A percentile compares a stretch with the other conserved stretches of the same genome.
phyloP scores from a whole-genome alignment of 2,888 invertebrate species.

The Caenorhabditis becei region DNA sequence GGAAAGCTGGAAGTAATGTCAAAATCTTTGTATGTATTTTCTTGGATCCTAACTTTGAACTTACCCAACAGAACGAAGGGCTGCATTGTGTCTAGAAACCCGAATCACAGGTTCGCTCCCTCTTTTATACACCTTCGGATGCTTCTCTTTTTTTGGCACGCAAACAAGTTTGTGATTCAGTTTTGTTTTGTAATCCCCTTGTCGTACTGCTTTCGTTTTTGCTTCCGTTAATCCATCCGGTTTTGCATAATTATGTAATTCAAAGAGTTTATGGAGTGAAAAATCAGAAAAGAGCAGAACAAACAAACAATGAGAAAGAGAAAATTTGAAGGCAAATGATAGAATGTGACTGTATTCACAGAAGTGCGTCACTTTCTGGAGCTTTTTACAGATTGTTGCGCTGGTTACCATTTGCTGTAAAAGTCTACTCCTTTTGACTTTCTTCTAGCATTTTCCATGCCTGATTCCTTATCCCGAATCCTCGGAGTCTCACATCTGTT shows the following conservation, averaged over 20 bases:
- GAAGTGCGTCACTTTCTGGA: too few relatives aligned
- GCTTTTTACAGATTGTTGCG: too few relatives aligned
- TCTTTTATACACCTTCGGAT: slow-evolving; percentile 39
- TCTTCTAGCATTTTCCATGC: too few relatives aligned
- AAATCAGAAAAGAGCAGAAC: not conserved
- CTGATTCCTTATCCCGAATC: too few relatives aligned
- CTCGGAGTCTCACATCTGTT: too few relatives aligned
- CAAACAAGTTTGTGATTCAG: slow-evolving; percentile 50
- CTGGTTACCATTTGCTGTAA: too few relatives aligned
- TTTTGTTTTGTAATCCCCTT: slow-evolving; percentile 45
- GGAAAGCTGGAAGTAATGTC: not conserved
- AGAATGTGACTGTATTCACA: too few relatives aligned
- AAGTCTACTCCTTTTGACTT: too few relatives aligned
- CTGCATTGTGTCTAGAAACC: slow-evolving; percentile 1
- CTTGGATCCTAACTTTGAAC: not conserved
- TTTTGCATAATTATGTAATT: slow-evolving; percentile 8
- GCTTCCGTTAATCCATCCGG: slow-evolving; percentile 33
- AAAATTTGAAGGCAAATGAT: not conserved
- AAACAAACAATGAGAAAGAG: not conserved
- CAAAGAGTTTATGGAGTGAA: slow-evolving; percentile 1
- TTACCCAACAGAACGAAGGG: not conserved
- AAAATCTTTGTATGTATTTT: not conserved
- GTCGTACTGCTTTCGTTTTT: slow-evolving; percentile 14
- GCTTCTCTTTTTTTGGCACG: slow-evolving; percentile 1
- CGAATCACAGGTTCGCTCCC: slow-evolving; percentile 10